phyloP scores from a whole-genome alignment of 2,113 vertebrate genomes.

The Marmota monax region DNA sequence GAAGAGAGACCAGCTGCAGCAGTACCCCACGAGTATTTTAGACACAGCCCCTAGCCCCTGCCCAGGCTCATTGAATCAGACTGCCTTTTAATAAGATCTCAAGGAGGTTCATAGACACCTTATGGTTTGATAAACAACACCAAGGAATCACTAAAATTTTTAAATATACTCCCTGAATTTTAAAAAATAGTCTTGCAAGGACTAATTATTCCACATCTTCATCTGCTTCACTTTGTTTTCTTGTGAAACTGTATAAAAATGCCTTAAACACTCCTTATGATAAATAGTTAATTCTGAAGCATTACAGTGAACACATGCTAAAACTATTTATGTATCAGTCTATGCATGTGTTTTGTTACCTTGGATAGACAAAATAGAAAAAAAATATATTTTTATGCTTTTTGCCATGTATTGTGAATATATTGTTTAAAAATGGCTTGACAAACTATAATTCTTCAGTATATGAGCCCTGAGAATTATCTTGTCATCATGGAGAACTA shows the following conservation, averaged over 20 bases:
- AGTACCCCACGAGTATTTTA: background rate
- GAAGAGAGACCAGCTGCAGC: background rate
- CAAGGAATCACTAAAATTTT: background rate
- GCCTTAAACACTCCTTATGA: background rate
- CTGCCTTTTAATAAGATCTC: background rate
- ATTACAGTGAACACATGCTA: background rate
- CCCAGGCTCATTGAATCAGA: background rate
- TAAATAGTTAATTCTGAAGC: background rate
- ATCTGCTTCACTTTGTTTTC: background rate
- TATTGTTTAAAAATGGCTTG: background rate
- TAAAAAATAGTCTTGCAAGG: background rate
- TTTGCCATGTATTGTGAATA: background rate
- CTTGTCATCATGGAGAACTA: background rate
- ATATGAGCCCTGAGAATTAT: background rate
- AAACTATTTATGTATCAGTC: background rate
- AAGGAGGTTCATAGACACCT: background rate
- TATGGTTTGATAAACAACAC: background rate
- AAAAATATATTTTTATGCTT: background rate
- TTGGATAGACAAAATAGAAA: background rate
- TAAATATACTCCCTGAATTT: background rate
- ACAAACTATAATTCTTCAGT: background rate
- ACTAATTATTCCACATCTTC: background rate
- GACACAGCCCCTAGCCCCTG: rapidly evolving
- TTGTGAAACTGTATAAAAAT: conserved; percentile 43
- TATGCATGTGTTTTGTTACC: background rate